These are phyloP conservation scores for Cephus cinctus DNA, from an alignment of 1,140 invertebrate species.

Conservation along the genomic window DNA sequence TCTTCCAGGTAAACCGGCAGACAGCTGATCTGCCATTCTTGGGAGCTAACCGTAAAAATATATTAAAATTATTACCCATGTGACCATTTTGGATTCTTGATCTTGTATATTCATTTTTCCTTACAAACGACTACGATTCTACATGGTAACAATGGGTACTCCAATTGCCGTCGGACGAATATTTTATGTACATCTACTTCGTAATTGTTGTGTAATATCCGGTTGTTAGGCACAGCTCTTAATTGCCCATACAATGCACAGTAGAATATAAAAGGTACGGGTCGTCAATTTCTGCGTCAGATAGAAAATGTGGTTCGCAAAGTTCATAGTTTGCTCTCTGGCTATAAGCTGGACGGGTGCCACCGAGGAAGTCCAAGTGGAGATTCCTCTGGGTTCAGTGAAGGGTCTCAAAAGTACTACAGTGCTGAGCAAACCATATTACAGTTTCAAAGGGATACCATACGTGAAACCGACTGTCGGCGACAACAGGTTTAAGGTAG, in stretches of 20 bases:
- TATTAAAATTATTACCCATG: too few relatives aligned
- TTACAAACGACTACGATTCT: too few relatives aligned
- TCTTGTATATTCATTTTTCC: too few relatives aligned
- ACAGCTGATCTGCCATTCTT: too few relatives aligned
- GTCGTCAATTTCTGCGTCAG: too few relatives aligned
- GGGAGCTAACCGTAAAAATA: too few relatives aligned
- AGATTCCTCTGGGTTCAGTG: conserved; percentile 39
- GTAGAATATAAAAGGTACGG: conserved; percentile 24
- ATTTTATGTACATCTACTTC: too few relatives aligned
- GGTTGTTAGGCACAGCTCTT: conserved; percentile 13
- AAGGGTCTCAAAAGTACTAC: conserved; percentile 39
- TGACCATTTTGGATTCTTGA: too few relatives aligned
- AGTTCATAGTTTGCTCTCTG: conserved; percentile 22
- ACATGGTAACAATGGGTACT: too few relatives aligned
- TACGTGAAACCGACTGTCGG: conserved; percentile 67
- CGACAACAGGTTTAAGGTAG: conserved; percentile 65
- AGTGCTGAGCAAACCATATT: conserved; percentile 36
- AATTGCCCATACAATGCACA: too few relatives aligned
- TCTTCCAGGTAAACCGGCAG: too few relatives aligned
- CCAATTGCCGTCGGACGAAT: too few relatives aligned
- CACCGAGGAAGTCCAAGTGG: conserved; percentile 34
- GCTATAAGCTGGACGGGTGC: conserved; percentile 19
- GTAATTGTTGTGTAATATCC: conserved; percentile 25
- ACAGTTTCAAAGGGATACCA: conserved; percentile 64
- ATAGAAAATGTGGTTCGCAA: conserved; percentile 34